Conservation (phyloP, 2,797 vertebrate genomes). For the Cryptoblepharus egeriae region DNA sequence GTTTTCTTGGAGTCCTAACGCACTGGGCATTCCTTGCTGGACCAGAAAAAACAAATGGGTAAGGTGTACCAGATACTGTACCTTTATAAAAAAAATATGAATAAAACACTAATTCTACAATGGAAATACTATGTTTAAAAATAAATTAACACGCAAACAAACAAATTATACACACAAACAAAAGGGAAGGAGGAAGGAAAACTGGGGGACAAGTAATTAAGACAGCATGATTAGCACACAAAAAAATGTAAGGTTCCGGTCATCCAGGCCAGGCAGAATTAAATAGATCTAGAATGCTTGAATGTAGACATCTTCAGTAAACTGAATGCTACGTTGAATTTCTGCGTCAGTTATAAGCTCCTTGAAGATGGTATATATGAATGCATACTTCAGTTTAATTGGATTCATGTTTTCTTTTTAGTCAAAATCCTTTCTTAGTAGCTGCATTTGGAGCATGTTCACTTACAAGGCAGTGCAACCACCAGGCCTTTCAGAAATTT, state of each 20-base stretch:
- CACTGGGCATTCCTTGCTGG: constrained; percentile 92
- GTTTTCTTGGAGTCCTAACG: constrained; percentile 89
- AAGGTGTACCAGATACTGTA: constrained; percentile 41
- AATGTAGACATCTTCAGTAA: not conserved
- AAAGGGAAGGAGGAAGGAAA: too few species aligned
- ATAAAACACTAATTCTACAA: accelerated
- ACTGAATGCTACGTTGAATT: not conserved
- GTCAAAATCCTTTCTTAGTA: constrained; percentile 89
- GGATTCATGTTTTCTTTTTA: constrained; percentile 54
- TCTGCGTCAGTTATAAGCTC: not conserved
- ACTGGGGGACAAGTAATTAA: not conserved
- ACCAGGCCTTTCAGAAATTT: constrained; percentile 90
- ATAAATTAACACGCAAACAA: too few species aligned
- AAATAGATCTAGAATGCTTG: not conserved
- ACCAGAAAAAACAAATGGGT: constrained; percentile 85
- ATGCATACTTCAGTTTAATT: not conserved
- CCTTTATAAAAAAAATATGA: too few species aligned
- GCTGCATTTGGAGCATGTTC: constrained; percentile 92
- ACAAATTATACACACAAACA: too few species aligned
- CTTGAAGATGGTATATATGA: not conserved
- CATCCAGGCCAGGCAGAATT: not conserved
- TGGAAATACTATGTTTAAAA: not conserved
- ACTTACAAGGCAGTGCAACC: constrained; percentile 92
- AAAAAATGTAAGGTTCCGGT: not conserved
- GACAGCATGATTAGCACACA: not conserved